These are phyloP conservation scores for Drosophila athabasca DNA, from an alignment of 1,140 invertebrate species.

Conservation along the genomic window DNA sequence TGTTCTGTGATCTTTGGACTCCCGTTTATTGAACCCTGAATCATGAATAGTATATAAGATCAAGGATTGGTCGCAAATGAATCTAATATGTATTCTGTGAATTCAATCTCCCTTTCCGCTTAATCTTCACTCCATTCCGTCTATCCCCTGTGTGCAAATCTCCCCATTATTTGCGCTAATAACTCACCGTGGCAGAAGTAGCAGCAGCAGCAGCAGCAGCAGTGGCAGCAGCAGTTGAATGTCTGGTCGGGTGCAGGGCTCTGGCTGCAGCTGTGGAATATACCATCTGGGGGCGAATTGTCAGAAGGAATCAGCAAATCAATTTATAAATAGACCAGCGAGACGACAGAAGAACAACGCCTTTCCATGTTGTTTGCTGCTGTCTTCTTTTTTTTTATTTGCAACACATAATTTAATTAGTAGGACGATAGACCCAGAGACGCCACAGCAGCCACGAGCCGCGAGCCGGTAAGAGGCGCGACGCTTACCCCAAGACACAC, in stretches of 20 bases:
- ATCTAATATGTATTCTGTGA: too few relatives aligned
- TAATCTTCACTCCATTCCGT: neutral
- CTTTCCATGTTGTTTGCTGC: constrained; percentile 47
- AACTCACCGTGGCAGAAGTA: constrained; percentile 45
- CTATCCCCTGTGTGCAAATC: neutral
- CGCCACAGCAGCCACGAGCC: constrained; percentile 8
- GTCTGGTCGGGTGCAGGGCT: constrained; percentile 5
- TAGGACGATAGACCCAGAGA: constrained; percentile 46
- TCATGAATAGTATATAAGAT: too few relatives aligned
- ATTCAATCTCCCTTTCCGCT: neutral
- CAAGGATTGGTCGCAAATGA: too few relatives aligned
- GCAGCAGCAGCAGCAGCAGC: too few relatives aligned
- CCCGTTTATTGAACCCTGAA: too few relatives aligned
- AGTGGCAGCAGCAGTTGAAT: neutral
- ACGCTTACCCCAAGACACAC: neutral
- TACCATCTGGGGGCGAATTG: constrained; percentile 28
- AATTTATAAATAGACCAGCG: constrained; percentile 67
- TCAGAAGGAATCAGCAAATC: constrained; percentile 31
- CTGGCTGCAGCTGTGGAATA: constrained; percentile 5
- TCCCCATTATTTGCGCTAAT: constrained; percentile 13
- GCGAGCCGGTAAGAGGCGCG: too few relatives aligned
- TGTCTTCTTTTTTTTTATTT: constrained; percentile 43
- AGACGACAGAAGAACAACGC: constrained; percentile 37
- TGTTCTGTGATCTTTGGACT: too few relatives aligned
- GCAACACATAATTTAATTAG: constrained; percentile 71